A percentile compares a stretch with the other conserved stretches of the same genome.
phyloP scores from a whole-genome alignment of 2,113 vertebrate species.

The Leucoraja erinaceus region DNA sequence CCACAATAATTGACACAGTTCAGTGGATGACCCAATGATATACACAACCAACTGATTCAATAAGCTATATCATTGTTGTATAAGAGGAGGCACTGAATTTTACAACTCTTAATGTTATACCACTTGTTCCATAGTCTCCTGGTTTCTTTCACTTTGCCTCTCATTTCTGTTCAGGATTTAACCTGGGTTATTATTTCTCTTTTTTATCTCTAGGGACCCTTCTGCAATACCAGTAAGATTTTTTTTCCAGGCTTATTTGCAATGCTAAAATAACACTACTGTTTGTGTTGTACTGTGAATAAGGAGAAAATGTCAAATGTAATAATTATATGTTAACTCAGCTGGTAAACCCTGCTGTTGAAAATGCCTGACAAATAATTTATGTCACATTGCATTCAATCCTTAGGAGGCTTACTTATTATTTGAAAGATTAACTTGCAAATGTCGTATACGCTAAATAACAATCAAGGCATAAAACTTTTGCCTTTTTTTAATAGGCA shows the following conservation, averaged over 20 bases:
- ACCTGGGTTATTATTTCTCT: conserved; percentile 15
- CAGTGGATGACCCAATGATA: neutral
- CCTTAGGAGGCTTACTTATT: conserved; percentile 26
- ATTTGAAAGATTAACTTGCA: conserved; percentile 13
- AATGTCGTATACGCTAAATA: neutral
- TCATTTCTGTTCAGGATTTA: conserved; percentile 27
- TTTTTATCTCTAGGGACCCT: conserved; percentile 21
- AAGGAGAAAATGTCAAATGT: conserved; percentile 24
- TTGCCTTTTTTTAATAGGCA: neutral
- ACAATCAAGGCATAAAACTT: conserved; percentile 15
- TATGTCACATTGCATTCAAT: conserved; percentile 29
- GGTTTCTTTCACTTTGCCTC: neutral
- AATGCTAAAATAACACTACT: conserved; percentile 3
- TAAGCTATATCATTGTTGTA: neutral
- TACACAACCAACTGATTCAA: neutral
- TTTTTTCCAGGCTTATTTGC: conserved; percentile 29
- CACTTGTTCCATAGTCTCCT: conserved; percentile 25
- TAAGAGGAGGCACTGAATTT: neutral
- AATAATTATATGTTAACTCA: conserved; percentile 32
- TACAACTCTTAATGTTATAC: conserved; percentile 17
- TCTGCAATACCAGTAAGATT: conserved; percentile 3
- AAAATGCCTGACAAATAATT: conserved; percentile 32
- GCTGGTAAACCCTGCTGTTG: conserved; percentile 4
- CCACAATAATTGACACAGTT: neutral
- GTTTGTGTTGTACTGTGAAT: neutral